These are phyloP conservation scores for Cryptus viduatorius DNA, from an alignment of 2,888 invertebrate genomes.

Conservation along the genomic window DNA sequence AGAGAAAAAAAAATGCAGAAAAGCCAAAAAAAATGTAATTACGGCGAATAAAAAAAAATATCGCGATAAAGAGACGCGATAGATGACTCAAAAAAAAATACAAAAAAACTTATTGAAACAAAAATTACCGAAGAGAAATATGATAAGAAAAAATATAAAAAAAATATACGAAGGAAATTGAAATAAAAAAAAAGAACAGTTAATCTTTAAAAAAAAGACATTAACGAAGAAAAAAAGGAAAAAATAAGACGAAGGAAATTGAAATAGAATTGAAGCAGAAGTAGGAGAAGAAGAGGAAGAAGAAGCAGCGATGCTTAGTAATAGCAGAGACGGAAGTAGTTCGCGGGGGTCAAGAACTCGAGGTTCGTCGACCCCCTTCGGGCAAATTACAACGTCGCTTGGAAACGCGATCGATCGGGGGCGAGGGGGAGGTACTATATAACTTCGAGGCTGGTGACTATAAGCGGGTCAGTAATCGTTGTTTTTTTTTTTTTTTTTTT, in stretches of 20 bases:
- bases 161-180: slow-evolving; percentile 3
- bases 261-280: neutral
- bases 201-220: slow-evolving; percentile 25
- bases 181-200: slow-evolving; percentile 8
- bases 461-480: slow-evolving; percentile 68
- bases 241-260: slow-evolving; percentile 2
- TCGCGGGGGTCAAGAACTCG: slow-evolving; percentile 84
- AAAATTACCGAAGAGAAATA: slow-evolving; percentile 22
- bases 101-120: neutral
- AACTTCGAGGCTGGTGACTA: slow-evolving; percentile 35
- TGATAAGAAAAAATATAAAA: neutral
- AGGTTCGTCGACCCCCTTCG: slow-evolving; percentile 87
- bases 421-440: slow-evolving; percentile 26
- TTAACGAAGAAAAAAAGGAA: slow-evolving; percentile 11
- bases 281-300: slow-evolving; percentile 1
- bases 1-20: no score
- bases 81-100: neutral
- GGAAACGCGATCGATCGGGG: slow-evolving; percentile 71
- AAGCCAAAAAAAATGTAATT: slow-evolving; percentile 84
- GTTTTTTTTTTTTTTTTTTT: slow-evolving; percentile 17
- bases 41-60: slow-evolving; percentile 72
- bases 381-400: slow-evolving; percentile 79
- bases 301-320: slow-evolving; percentile 55
- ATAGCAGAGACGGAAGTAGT: slow-evolving; percentile 86
- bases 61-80: neutral